Percentiles rank a stretch among this genome's conserved stretches.
Evolutionary conservation across 2,797 vertebrate genomes (phyloP).

Genomic region (Trematocara caparti): DNA sequence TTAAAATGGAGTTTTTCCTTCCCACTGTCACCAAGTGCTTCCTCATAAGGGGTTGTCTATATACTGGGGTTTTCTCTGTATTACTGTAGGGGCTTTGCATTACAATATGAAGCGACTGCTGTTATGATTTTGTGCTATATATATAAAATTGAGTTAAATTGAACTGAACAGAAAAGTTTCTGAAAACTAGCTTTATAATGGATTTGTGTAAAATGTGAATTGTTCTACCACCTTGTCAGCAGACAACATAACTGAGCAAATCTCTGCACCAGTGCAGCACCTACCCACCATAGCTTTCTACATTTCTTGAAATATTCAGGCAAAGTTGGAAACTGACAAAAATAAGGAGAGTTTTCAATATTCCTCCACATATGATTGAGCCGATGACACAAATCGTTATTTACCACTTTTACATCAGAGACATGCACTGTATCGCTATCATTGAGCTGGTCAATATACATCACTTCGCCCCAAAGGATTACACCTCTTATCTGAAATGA

Average conservation of each 20-base stretch:
- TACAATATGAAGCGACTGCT: not conserved
- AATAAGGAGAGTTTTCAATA: constrained; percentile 39
- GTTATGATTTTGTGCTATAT: not conserved
- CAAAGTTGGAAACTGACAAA: constrained; percentile 38
- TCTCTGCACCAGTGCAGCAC: not conserved
- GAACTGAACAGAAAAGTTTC: not conserved
- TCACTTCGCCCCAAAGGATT: constrained; percentile 79
- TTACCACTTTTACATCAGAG: constrained; percentile 53
- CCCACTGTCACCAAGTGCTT: not conserved
- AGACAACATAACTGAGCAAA: not conserved
- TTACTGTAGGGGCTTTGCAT: not conserved
- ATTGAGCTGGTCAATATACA: constrained; percentile 83
- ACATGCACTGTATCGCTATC: constrained; percentile 57
- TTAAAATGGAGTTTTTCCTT: not conserved
- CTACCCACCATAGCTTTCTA: not conserved
- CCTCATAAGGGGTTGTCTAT: not conserved
- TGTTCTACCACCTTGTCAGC: not conserved
- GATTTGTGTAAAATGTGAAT: not conserved
- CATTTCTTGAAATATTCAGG: constrained; percentile 29
- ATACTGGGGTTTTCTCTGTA: not conserved
- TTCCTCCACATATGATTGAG: constrained; percentile 38
- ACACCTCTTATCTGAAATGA: constrained; percentile 85
- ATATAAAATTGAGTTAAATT: not conserved
- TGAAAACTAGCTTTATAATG: not conserved
- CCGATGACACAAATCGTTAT: constrained; percentile 67